Evolutionary conservation across 2,797 vertebrate species (phyloP).

Genomic region (Lithobates sylvaticus): DNA sequence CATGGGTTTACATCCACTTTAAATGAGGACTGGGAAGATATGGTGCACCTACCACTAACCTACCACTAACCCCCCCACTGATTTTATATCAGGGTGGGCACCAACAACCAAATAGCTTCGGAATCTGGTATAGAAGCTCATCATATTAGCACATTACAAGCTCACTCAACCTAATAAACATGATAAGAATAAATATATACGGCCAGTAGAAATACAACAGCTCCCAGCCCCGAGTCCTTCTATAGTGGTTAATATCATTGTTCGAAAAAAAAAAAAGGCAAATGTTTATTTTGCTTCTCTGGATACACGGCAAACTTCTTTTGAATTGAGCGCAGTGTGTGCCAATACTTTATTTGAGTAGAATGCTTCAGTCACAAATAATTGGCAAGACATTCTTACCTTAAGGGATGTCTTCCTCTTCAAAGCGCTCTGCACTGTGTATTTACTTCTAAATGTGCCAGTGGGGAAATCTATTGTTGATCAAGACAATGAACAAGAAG

Average conservation of each 20-base stretch:
- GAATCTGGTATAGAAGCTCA: too few relatives aligned
- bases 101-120: too few relatives aligned
- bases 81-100: too few relatives aligned
- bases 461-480: conserved; percentile 58
- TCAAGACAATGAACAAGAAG: conserved; percentile 54
- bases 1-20: too few relatives aligned
- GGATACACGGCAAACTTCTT: conserved; percentile 30
- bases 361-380: conserved; percentile 58
- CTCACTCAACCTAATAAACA: too few relatives aligned
- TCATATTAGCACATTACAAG: too few relatives aligned
- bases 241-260: conserved; percentile 27
- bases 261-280: conserved; percentile 24
- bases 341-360: conserved; percentile 54
- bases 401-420: conserved; percentile 53
- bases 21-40: too few relatives aligned
- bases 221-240: not conserved
- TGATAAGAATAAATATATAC: too few relatives aligned
- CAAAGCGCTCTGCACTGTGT: conserved; percentile 40
- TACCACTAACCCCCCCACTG: too few relatives aligned
- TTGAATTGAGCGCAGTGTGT: conserved; percentile 35
- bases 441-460: conserved; percentile 53
- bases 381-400: conserved; percentile 58
- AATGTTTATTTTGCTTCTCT: conserved; percentile 42
- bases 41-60: too few relatives aligned
- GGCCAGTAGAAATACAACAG: too few relatives aligned